phyloP scores from a whole-genome alignment of 2,797 vertebrate species.

The Clarias laeviceps region DNA sequence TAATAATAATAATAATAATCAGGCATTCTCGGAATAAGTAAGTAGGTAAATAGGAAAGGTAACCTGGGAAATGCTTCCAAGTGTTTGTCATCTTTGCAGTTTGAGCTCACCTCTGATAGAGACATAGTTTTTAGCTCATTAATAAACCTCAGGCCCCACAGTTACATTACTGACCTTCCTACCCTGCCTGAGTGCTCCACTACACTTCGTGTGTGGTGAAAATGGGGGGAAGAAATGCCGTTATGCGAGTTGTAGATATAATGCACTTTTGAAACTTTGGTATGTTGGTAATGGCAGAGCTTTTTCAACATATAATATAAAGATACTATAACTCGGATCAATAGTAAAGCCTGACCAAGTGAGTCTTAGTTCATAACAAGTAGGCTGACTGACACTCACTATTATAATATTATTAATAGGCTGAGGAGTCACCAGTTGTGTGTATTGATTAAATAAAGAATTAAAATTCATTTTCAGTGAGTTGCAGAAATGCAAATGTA shows the following conservation, averaged over 20 bases:
- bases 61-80: constrained; percentile 20
- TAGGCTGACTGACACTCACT: too few species aligned
- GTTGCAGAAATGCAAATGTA: neutral
- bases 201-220: neutral
- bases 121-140: constrained; percentile 4
- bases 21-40: neutral
- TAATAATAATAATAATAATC: neutral
- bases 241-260: neutral
- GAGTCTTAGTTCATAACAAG: neutral
- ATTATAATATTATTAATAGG: neutral
- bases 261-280: neutral
- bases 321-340: neutral
- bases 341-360: neutral
- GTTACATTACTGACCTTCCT: constrained; percentile 9
- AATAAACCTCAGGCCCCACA: constrained; percentile 27
- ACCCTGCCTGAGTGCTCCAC: constrained; percentile 19
- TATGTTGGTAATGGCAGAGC: neutral
- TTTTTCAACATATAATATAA: neutral
- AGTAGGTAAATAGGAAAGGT: neutral
- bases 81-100: neutral
- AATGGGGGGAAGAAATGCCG: too few species aligned
- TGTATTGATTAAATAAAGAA: neutral
- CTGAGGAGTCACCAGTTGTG: neutral
- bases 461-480: neutral
- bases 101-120: neutral